Percentiles rank a stretch among this genome's conserved stretches.
Conservation (phyloP, 2,888 invertebrate genomes). For the Omphaloscelis lunosa region DNA sequence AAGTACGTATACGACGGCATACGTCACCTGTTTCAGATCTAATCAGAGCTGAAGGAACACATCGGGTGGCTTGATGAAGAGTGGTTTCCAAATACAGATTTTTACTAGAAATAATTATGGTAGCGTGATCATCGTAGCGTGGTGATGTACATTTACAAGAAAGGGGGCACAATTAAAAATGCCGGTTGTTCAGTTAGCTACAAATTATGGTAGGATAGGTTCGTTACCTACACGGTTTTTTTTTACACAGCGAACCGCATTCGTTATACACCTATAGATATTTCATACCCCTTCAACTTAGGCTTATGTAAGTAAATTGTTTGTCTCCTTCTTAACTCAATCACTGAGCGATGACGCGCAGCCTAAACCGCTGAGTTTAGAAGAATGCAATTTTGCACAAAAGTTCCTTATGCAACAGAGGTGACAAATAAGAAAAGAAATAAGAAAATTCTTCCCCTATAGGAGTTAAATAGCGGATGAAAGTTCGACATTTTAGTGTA, state of each 20-base stretch:
- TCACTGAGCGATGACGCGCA: background rate
- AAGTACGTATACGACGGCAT: conserved; percentile 22
- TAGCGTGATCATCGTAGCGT: conserved; percentile 3
- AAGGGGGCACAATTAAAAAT: background rate
- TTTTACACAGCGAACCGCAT: background rate
- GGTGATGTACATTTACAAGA: background rate
- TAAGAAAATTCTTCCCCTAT: background rate
- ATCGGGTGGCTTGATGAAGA: conserved; percentile 1
- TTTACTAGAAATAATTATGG: conserved; percentile 1
- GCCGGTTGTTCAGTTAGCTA: background rate
- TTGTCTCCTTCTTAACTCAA: too few relatives aligned
- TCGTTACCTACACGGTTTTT: background rate
- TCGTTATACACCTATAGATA: too few relatives aligned
- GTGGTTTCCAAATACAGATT: conserved; percentile 7
- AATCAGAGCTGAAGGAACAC: conserved; percentile 46
- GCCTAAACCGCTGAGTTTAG: background rate
- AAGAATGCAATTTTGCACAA: background rate
- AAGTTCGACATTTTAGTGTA: background rate
- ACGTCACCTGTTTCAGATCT: conserved; percentile 42
- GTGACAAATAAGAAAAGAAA: background rate
- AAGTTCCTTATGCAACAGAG: background rate
- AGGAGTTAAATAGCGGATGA: background rate
- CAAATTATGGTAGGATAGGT: background rate
- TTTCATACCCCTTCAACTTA: too few relatives aligned
- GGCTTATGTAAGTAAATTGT: background rate